Base-by-base conservation (phyloP, 1,140 invertebrate species). In the Eciton burchellii region DNA sequence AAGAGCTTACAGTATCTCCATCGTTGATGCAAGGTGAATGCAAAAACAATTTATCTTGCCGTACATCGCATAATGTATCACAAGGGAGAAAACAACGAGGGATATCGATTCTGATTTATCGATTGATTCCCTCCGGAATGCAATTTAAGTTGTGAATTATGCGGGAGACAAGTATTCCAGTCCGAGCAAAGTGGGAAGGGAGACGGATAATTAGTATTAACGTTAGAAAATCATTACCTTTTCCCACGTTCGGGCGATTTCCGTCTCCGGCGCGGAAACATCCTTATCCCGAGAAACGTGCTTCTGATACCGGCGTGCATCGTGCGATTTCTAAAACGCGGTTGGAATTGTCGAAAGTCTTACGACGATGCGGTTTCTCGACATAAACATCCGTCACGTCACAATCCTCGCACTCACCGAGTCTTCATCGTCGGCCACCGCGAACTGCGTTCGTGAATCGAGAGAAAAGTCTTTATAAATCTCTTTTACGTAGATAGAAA, bases 271-370 rank as follows among this genome's bases (percentile, higher is more conserved):
- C 59, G 87, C 60, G 72, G 79, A 9, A 81, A 85, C 57, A 77
- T 76, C 45, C 65, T 74, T 49, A 85, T 87, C 59, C 86, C 89
- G 66, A 92, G 84, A 85, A 92, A 90, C 56, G 92, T 88, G 73
- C 92, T 91, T 81, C 92, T 92, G 79, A 93, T 90, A 86, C 91
- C 91, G 84, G 90, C 90, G 63, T 93, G 92, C 92, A 93, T 93
- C 26, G 56, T 73, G 59, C 35, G 43, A 70, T 70, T 16, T 29
- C 21, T 19, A 45, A 68, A 56, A 72, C 52, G 29, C 49, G 4
- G 47, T 35, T 24, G 3, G 21, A 11, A 68, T 57, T 47, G 43
- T n/a, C n/a, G 74, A 43, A 21, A 56, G 41, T 26, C 19, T 35
- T n/a, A 24, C 41, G n/a, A 57, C 5, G n/a, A n/a, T n/a, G n/a